Evolutionary conservation across 2,888 invertebrate genomes (phyloP), one percentile per base, ranked within the genome.

Genomic region (Heliconius sara): DNA sequence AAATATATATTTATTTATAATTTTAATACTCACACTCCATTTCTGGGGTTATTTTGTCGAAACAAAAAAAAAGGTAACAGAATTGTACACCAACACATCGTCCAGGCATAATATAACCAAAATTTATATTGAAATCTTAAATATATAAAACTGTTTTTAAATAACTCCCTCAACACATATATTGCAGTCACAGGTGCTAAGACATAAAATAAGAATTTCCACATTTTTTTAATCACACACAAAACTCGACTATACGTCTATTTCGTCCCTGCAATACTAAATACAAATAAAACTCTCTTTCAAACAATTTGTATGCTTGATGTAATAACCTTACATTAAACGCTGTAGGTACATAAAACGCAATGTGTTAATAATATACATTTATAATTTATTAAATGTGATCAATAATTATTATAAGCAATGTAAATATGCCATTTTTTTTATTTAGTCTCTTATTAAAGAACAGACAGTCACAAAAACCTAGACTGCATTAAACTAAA

Each of bases 21-120:
- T 85, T 93, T 94, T 88, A 80, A 88, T 88, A 82, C 22, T 67
- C 27, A 65, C 78, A 9, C 27, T 43, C 39, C 34, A 78, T 75
- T 75, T 66, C 2, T 47, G 2, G 47, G 43, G n/a, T 47, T 19
- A 5, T 27, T 27, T 27, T 27, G 65, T 27, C 65, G 65, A 43
- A 43, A 13, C 12, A 65, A 22, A 9, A 65, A 75, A 27, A 66
- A 47, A 13, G 65, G 75, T 13, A 75, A 2, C 27, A 65, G 22
- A 65, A 75, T 22, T 22, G 27, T 5, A 66, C 39, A 65, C 63
- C 19, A 25, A 39, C 63, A 65, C 22, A 75, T 13, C 22, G 30
- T 47, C 63, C 43, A 65, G 10, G 13, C 43, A 43, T 75, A 75
- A 47, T 4, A 47, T 1, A 47, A 3, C 63, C 75, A 65, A 75